phyloP scores from a whole-genome alignment of 2,888 invertebrate species.

The Erpobdella octoculata region DNA sequence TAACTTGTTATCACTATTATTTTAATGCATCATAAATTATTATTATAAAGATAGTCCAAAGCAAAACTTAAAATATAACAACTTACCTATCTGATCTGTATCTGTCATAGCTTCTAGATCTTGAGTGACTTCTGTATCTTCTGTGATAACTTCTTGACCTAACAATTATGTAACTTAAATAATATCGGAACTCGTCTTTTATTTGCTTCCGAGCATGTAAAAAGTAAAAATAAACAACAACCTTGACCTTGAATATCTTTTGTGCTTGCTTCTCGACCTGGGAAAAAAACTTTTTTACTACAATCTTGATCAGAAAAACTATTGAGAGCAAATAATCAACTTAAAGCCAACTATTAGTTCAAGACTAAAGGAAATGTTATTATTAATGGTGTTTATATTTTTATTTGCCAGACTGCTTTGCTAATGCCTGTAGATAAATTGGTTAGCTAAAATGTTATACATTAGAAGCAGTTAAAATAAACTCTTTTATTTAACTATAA shows the following conservation, averaged over 20 bases:
- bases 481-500: too few relatives aligned
- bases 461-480: too few relatives aligned
- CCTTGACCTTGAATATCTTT: constrained; percentile 17
- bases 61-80: neutral
- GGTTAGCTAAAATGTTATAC: neutral
- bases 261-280: constrained; percentile 15
- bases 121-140: neutral
- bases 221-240: neutral
- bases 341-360: too few relatives aligned
- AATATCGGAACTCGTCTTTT: too few relatives aligned
- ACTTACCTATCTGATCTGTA: constrained; percentile 7
- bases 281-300: neutral
- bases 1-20: too few relatives aligned
- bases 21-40: too few relatives aligned
- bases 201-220: neutral
- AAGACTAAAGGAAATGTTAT: too few relatives aligned
- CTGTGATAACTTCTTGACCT: constrained; percentile 17
- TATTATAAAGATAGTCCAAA: too few relatives aligned
- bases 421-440: neutral
- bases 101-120: constrained; percentile 22
- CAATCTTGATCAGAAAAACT: too few relatives aligned
- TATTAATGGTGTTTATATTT: too few relatives aligned
- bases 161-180: neutral
- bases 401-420: neutral
- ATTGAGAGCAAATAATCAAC: too few relatives aligned